Base-by-base conservation (phyloP, 2,113 vertebrate genomes). In the Pluvialis apricaria region DNA sequence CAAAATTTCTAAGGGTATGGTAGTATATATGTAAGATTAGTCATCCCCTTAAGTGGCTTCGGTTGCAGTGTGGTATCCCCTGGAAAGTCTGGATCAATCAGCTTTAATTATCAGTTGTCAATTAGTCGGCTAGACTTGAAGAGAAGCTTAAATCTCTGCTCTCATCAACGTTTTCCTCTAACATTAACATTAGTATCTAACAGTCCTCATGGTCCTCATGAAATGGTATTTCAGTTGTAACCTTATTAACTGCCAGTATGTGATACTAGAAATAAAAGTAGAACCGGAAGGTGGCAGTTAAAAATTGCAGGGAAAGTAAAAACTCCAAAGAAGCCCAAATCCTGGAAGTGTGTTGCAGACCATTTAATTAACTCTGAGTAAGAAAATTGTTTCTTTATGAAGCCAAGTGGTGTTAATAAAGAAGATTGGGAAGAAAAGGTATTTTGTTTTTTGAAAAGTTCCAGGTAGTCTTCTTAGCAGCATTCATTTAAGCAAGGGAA, bases 331-430 rank as follows among this genome's bases (percentile, higher is more conserved):
- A 58, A 66, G 3, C 28, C 42, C 14, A 34, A 68, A 71, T 76
- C 45, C 28, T 52, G 1, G 44, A 76, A 70, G 12, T 34, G 65
- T 16, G 4, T 70, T 78, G 21, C 12, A 49, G 36, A 71, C 51
- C 1, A 34, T 47, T 69, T 57, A 21, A 16, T 38, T 61, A 52
- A 24, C 6, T 60, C 2, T 60, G 24, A 45, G 51, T 45, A 69
- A 55, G 16, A 45, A 82, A 45, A 40, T 31, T 26, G 3, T 26
- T 95, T 12, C 19, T 47, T 66, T 71, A 15, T 65, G 49, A 83
- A 79, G 66, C 2, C 2, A 45, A 62, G 3, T 29, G 5, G 1
- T 77, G 13, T 34, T 49, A 75, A 60, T 0, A 0, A 65, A 36
- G n/a, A 47, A 65, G 13, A 25, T 6, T 13, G 5, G 4, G 12